Evolutionary conservation across 1,140 invertebrate species (phyloP), one percentile per base, ranked within the genome.

Genomic region (Psilanteris sp.): DNA sequence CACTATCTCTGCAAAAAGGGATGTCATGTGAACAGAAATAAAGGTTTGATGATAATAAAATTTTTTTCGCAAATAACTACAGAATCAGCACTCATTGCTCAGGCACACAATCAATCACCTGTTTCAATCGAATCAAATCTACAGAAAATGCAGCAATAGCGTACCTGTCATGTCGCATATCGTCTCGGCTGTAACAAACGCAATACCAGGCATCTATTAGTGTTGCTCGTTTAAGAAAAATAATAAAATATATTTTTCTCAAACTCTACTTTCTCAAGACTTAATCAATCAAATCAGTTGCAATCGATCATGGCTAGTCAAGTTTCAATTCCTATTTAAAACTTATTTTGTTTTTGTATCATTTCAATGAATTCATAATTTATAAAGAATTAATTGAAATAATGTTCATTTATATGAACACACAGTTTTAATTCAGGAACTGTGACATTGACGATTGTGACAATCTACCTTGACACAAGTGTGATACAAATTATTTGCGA

Each of bases 141-240:
- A 87, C 83, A 86, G 79, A 83, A 81, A 87, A 87, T 87, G 81
- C 83, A 88, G 81, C 82, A 82, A 87, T 85, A 86, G 83, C 88
- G 83, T 89, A 89, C 89, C 89, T 90, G 86, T 90, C 89, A 80
- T 89, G 88, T 80, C 87, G 83, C 84, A 87, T 87, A 85, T 89
- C 87, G 81, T 88, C 87, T 87, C 87, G 86, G 86, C 87, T 89
- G 87, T 85, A 89, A 89, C 84, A 87, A 85, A 88, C 79, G 84
- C 57, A 85, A 86, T 76, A 85, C 78, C 75, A 87, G 48, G 78
- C 48, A 81, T 79, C 80, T 84, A 86, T 86, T 86, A 85, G 81
- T 85, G 70, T 54, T 20, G 6, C 52, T 64, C 68, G 71, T 82
- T 73, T 77, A 52, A 50, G 26, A 29, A n/a, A n/a, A 46, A 50